Percentiles rank a stretch among this genome's conserved stretches.
Evolutionary conservation across 2,797 vertebrate genomes (phyloP).

Genomic region (Perodicticus potto): DNA sequence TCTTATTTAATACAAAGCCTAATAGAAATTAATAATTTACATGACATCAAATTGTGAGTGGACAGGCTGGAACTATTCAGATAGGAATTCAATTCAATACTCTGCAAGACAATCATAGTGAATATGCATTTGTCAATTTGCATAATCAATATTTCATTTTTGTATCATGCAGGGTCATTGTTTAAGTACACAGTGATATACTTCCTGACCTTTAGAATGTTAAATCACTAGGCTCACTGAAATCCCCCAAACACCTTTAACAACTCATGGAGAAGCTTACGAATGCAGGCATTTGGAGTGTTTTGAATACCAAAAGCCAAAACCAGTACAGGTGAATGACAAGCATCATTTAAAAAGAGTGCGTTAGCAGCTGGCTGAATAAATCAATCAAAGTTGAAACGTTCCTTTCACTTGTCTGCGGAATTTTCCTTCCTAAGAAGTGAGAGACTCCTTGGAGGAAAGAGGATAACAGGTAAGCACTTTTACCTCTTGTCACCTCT

Average conservation of each 20-base stretch:
- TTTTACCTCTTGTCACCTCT: background rate
- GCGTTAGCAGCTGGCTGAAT: constrained; percentile 33
- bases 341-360: constrained; percentile 57
- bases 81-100: constrained; percentile 46
- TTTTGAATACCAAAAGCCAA: constrained; percentile 68
- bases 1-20: background rate
- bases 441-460: background rate
- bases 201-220: constrained; percentile 75
- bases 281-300: constrained; percentile 43
- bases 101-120: background rate
- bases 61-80: background rate
- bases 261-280: constrained; percentile 5
- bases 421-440: background rate
- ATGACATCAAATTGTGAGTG: background rate
- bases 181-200: constrained; percentile 66
- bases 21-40: constrained; percentile 30
- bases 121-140: constrained; percentile 58
- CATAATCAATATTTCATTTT: constrained; percentile 72
- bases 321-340: constrained; percentile 45
- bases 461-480: background rate
- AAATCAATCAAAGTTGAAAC: constrained; percentile 36
- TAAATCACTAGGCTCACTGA: constrained; percentile 57
- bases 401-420: constrained; percentile 30
- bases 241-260: constrained; percentile 61
- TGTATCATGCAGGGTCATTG: background rate